These are phyloP conservation scores for Drosophila niveifrons DNA, from an alignment of 2,888 invertebrate genomes.

Conservation along the genomic window DNA sequence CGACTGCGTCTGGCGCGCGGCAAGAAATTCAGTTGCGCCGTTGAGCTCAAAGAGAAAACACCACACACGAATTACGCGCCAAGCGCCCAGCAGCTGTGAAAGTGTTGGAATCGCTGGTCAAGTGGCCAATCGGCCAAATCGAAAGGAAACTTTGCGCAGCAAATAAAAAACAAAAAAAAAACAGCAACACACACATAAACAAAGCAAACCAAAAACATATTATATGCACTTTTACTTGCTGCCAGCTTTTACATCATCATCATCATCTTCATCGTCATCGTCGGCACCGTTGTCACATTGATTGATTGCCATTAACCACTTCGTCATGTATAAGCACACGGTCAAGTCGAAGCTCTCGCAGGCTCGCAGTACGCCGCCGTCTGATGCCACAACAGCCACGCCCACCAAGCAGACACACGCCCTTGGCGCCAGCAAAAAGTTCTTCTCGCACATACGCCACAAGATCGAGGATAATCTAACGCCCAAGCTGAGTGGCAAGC, in stretches of 20 bases:
- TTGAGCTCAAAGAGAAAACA: conserved; percentile 79
- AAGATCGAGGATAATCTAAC: conserved; percentile 85
- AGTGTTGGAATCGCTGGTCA: conserved; percentile 59
- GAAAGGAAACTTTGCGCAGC: conserved; percentile 63
- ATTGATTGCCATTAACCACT: conserved; percentile 4
- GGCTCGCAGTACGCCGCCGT: conserved; percentile 56
- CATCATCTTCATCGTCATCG: conserved; percentile 22
- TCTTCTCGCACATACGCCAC: conserved; percentile 84
- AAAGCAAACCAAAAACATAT: conserved; percentile 35
- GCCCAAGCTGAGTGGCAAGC: conserved; percentile 81
- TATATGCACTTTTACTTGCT: conserved; percentile 75
- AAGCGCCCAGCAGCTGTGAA: conserved; percentile 64
- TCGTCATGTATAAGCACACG: conserved; percentile 72
- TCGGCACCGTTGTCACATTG: conserved; percentile 10
- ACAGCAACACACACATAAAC: neutral
- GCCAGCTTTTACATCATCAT: conserved; percentile 61
- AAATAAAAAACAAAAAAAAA: neutral
- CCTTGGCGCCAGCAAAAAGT: conserved; percentile 68
- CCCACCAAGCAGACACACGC: conserved; percentile 45
- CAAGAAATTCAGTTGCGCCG: conserved; percentile 75
- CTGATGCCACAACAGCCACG: conserved; percentile 29
- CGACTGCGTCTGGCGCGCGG: conserved; percentile 53
- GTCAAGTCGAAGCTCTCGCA: conserved; percentile 69
- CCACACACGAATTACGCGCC: conserved; percentile 63
- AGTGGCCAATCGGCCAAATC: conserved; percentile 42